These are phyloP conservation scores for Mustela nigripes DNA, from an alignment of 2,113 vertebrate species.

Conservation along the genomic window DNA sequence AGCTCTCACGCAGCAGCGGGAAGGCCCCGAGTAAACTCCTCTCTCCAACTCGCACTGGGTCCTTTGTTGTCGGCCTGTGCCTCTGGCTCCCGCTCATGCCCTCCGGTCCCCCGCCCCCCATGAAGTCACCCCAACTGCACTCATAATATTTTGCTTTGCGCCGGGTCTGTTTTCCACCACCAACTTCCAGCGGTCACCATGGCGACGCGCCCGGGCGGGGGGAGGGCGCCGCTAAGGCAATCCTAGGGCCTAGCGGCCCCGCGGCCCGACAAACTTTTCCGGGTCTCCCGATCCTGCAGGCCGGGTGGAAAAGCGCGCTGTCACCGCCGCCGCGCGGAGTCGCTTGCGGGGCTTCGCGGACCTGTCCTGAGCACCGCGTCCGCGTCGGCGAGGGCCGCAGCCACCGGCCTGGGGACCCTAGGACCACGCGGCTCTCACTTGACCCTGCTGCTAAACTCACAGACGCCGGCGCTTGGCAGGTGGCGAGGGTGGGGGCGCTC, in stretches of 20 bases:
- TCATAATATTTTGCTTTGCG: constrained; percentile 88
- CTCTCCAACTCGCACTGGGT: constrained; percentile 61
- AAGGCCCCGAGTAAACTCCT: constrained; percentile 42
- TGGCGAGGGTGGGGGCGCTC: background rate
- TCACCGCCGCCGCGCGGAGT: background rate
- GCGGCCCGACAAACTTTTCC: constrained; percentile 52
- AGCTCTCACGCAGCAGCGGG: constrained; percentile 55
- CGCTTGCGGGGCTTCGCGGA: background rate
- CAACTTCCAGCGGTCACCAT: constrained; percentile 84
- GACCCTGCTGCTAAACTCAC: constrained; percentile 13
- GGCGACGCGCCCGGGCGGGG: constrained; percentile 84
- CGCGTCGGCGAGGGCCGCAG: background rate
- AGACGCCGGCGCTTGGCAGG: constrained; percentile 49
- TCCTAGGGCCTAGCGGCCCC: background rate
- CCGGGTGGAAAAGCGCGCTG: background rate
- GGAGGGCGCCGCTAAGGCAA: constrained; percentile 83
- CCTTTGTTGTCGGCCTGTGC: constrained; percentile 90
- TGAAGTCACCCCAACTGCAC: constrained; percentile 86
- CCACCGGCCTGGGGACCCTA: background rate
- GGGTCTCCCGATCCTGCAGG: background rate
- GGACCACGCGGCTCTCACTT: background rate
- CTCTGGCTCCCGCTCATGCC: constrained; percentile 89
- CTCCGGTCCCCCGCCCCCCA: constrained; percentile 80
- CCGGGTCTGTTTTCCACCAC: constrained; percentile 83
- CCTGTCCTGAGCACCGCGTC: background rate